Percentiles rank a stretch among this genome's conserved stretches.
Evolutionary conservation across 2,888 invertebrate genomes (phyloP).

Genomic region (Auanema freiburgensis): DNA sequence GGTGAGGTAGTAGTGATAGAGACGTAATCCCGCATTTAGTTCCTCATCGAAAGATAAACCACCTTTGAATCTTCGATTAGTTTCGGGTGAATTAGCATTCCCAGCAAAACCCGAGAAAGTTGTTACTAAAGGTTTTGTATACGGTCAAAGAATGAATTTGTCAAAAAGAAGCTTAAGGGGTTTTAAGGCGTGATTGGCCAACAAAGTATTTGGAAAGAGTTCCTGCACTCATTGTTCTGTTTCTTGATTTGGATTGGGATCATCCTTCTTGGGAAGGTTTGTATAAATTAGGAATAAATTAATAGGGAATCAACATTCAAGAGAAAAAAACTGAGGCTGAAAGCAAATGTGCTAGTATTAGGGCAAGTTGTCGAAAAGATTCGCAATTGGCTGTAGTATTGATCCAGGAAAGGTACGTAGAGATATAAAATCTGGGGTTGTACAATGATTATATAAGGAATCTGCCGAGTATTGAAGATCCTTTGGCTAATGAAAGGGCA

Average conservation of each 20-base stretch:
- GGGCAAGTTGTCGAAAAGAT: constrained; percentile 30
- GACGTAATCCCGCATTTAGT: constrained; percentile 15
- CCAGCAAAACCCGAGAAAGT: constrained; percentile 29
- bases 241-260: constrained; percentile 96
- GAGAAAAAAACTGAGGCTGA: constrained; percentile 93
- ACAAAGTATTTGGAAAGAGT: constrained; percentile 42
- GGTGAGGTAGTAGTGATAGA: constrained; percentile 1
- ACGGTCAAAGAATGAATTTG: not conserved
- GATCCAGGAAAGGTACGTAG: constrained; percentile 42
- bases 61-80: constrained; percentile 38
- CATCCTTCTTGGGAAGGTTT: constrained; percentile 80
- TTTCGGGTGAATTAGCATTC: constrained; percentile 40
- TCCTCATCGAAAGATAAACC: constrained; percentile 30
- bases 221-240: constrained; percentile 85
- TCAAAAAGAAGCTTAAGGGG: constrained; percentile 70
- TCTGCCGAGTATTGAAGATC: constrained; percentile 65
- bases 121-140: constrained; percentile 13
- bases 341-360: constrained; percentile 44
- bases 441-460: not conserved
- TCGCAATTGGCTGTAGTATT: constrained; percentile 42
- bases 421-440: constrained; percentile 3
- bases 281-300: not conserved
- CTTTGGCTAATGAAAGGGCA: constrained; percentile 85
- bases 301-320: constrained; percentile 59
- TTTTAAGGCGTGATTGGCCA: constrained; percentile 78